Evolutionary conservation across 2,797 vertebrate genomes (phyloP).

Genomic region (Premnoplex brunnescens): DNA sequence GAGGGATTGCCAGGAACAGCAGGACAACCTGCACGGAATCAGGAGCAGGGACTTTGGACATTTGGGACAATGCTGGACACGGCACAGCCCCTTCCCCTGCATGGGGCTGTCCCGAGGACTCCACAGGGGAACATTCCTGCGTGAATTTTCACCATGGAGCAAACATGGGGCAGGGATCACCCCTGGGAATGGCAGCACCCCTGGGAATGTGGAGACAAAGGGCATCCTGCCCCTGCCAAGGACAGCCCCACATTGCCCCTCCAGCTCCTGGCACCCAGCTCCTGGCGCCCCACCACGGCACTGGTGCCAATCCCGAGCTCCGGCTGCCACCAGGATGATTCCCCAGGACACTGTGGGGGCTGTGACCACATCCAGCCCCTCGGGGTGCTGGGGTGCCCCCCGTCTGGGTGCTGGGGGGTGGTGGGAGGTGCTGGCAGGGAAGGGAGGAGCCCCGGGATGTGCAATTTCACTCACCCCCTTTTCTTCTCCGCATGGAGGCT

Average conservation of each 20-base stretch:
- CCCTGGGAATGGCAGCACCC: not conserved
- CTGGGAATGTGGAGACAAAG: not conserved
- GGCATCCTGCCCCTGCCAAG: not conserved
- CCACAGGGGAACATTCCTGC: rapidly evolving
- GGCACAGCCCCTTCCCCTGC: not conserved
- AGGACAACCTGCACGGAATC: not conserved
- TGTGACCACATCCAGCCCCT: not conserved
- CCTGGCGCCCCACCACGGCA: not conserved
- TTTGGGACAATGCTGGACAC: rapidly evolving
- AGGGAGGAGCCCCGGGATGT: not conserved
- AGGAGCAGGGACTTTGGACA: not conserved
- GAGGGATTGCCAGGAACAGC: rapidly evolving
- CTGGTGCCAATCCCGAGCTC: not conserved
- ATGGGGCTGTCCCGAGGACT: not conserved
- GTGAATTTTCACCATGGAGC: rapidly evolving
- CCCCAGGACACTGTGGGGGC: not conserved
- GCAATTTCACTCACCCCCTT: slow-evolving; percentile 91
- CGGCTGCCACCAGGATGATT: not conserved
- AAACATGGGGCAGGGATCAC: not conserved
- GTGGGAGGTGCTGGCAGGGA: not conserved
- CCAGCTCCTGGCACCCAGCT: not conserved
- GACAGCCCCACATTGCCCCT: not conserved
- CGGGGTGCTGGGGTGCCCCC: not conserved
- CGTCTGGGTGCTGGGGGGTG: not conserved
- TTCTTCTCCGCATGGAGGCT: slow-evolving; percentile 97